A percentile compares a stretch with the other conserved stretches of the same genome.
Evolutionary conservation across 2,797 vertebrate species (phyloP).

Genomic region (Takifugu ocellatus): DNA sequence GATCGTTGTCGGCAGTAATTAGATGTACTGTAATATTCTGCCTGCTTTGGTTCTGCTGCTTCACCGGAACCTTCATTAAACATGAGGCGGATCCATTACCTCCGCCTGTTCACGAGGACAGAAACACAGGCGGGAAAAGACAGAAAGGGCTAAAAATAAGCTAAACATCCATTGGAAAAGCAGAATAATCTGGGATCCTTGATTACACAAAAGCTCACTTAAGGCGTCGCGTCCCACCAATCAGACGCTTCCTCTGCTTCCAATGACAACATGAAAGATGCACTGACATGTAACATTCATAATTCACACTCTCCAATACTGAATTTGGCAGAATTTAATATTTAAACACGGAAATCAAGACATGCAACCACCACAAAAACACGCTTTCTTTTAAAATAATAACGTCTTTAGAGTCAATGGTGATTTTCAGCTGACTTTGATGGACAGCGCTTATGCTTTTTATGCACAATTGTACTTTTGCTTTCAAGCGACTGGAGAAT

Average conservation of each 20-base stretch:
- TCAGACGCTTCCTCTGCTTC: constrained; percentile 30
- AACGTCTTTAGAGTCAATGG: too few relatives aligned
- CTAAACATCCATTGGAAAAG: constrained; percentile 11
- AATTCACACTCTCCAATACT: constrained; percentile 34
- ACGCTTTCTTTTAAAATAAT: too few relatives aligned
- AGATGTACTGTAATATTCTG: constrained; percentile 4
- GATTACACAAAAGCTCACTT: constrained; percentile 48
- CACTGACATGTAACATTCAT: constrained; percentile 37
- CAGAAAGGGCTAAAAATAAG: neutral
- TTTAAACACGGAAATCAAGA: too few relatives aligned
- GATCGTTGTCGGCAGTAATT: constrained; percentile 5
- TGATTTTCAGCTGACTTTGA: too few relatives aligned
- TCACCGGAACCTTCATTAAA: constrained; percentile 7
- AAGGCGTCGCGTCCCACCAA: constrained; percentile 29
- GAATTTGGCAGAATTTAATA: too few relatives aligned
- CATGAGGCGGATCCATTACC: constrained; percentile 16
- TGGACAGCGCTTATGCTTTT: too few relatives aligned
- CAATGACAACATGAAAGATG: constrained; percentile 49
- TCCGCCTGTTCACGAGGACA: constrained; percentile 7
- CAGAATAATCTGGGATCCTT: constrained; percentile 22
- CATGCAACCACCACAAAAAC: too few relatives aligned
- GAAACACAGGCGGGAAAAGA: constrained; percentile 1
- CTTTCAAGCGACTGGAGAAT: too few relatives aligned
- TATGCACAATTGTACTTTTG: too few relatives aligned
- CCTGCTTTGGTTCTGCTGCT: too few relatives aligned